Evolutionary conservation across 2,888 invertebrate species (phyloP).

Genomic region (Nesidiocoris tenuis): DNA sequence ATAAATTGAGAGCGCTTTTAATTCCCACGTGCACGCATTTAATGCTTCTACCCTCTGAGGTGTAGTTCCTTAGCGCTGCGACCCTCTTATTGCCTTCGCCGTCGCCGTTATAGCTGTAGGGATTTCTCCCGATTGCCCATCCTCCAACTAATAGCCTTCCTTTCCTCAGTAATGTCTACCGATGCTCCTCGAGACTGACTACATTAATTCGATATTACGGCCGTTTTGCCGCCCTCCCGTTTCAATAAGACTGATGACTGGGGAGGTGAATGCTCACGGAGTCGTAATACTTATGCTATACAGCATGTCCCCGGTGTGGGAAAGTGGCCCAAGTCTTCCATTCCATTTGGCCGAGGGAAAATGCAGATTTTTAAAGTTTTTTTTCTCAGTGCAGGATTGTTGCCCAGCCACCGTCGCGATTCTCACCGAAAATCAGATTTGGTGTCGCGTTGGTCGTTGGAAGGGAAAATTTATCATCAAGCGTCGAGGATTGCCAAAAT

Average conservation of each 20-base stretch:
- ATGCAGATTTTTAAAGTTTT: no score
- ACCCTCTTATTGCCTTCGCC: not conserved
- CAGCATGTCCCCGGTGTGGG: not conserved
- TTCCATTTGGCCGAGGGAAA: no score
- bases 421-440: no score
- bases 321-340: no score
- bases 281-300: slow-evolving; percentile 6
- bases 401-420: no score
- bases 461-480: no score
- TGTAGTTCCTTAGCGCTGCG: no score
- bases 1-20: not conserved
- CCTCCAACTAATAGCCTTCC: not conserved
- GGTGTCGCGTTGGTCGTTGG: no score
- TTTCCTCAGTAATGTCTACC: not conserved
- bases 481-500: no score
- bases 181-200: not conserved
- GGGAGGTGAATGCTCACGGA: not conserved
- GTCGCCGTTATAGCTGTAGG: not conserved
- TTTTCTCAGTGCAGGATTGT: no score
- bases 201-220: slow-evolving; percentile 6
- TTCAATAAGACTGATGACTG: not conserved
- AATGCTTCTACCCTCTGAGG: not conserved
- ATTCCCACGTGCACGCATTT: not conserved
- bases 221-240: not conserved
- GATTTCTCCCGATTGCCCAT: not conserved